phyloP scores from a whole-genome alignment of 1,140 invertebrate species.

The Pseudomyrmex flavicornis region DNA sequence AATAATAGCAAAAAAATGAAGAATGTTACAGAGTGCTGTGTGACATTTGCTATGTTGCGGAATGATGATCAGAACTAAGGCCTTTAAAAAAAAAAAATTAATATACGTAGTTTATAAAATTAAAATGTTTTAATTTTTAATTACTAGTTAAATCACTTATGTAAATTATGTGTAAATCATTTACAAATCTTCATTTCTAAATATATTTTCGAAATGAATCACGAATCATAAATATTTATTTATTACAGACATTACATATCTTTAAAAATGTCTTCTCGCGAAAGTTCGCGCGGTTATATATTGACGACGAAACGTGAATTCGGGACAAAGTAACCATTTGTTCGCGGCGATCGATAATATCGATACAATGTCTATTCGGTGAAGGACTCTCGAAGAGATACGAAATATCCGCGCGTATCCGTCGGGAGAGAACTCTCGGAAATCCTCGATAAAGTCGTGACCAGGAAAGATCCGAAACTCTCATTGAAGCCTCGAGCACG shows the following conservation, averaged over 20 bases:
- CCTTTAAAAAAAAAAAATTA: too few relatives aligned
- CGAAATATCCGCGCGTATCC: not conserved
- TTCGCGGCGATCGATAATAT: slow-evolving; percentile 25
- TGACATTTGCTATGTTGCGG: too few relatives aligned
- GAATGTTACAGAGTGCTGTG: not conserved
- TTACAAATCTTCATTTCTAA: too few relatives aligned
- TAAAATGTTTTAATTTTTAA: too few relatives aligned
- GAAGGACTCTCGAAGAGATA: not conserved
- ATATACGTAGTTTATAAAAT: too few relatives aligned
- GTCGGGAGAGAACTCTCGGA: slow-evolving; percentile 11
- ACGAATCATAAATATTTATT: not conserved
- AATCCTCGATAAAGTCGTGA: not conserved
- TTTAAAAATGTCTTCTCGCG: not conserved
- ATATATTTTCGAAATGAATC: not conserved
- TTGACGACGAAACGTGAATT: not conserved
- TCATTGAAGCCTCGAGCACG: not conserved
- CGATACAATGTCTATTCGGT: slow-evolving; percentile 14
- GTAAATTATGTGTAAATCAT: too few relatives aligned
- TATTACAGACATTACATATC: not conserved
- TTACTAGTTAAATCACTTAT: too few relatives aligned
- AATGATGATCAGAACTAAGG: too few relatives aligned
- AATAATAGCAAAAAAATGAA: not conserved
- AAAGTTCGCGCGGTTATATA: not conserved
- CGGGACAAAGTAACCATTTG: slow-evolving; percentile 6
- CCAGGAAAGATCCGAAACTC: not conserved